These are phyloP conservation scores for Trogon surrucura DNA, from an alignment of 2,113 vertebrate genomes.

Conservation along the genomic window DNA sequence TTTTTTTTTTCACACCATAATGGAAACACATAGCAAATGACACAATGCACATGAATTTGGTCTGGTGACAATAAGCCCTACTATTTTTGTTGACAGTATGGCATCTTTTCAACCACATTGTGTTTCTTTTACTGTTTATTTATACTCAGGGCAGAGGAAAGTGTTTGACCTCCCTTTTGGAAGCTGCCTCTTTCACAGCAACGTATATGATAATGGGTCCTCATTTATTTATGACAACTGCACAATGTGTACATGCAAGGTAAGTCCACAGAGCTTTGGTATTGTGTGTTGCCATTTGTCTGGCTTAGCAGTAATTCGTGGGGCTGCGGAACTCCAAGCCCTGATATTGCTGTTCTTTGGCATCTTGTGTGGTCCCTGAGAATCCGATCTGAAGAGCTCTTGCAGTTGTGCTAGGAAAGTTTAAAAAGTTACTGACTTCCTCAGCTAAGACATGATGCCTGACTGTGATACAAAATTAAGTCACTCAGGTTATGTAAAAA, in stretches of 20 bases:
- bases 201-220: conserved; percentile 91
- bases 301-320: neutral
- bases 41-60: neutral
- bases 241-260: conserved; percentile 90
- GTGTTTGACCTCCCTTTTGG: conserved; percentile 95
- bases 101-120: conserved; percentile 22
- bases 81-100: conserved; percentile 22
- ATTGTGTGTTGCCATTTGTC: neutral
- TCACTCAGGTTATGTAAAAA: neutral
- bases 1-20: conserved; percentile 11
- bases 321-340: neutral
- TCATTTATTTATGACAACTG: conserved; percentile 91
- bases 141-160: conserved; percentile 90
- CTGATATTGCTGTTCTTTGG: neutral
- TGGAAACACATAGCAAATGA: conserved; percentile 28
- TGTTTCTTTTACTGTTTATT: conserved; percentile 38
- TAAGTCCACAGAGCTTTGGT: conserved; percentile 46
- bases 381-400: neutral
- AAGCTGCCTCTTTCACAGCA: conserved; percentile 95
- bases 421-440: neutral
- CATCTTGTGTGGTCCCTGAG: conserved; percentile 1
- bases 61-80: conserved; percentile 33
- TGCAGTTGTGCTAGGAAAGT: neutral
- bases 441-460: neutral
- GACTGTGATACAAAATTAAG: neutral